Percentiles rank a stretch among this genome's conserved stretches.
These are phyloP conservation scores for Lucinisca nassula DNA, from an alignment of 2,888 invertebrate species.

Conservation along the genomic window DNA sequence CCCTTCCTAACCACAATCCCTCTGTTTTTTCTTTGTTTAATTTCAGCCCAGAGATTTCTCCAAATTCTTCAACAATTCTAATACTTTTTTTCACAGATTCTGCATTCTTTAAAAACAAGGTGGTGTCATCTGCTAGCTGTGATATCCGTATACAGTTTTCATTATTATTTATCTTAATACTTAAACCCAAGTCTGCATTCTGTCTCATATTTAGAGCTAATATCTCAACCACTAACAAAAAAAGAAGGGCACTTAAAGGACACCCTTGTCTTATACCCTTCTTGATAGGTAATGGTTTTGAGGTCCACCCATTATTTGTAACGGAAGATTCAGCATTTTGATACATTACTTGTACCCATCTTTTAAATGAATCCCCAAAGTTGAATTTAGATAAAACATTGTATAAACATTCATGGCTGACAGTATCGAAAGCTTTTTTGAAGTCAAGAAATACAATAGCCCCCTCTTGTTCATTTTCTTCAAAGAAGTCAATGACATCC, in stretches of 20 bases:
- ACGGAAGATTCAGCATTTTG: background rate
- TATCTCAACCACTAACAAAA: constrained; percentile 19
- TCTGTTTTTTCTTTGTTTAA: background rate
- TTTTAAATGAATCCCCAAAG: background rate
- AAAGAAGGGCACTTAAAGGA: constrained; percentile 16
- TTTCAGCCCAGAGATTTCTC: background rate
- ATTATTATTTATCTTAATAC: too few species aligned
- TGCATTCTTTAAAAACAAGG: background rate
- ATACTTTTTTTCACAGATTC: background rate
- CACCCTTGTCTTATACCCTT: constrained; percentile 25
- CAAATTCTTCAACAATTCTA: background rate
- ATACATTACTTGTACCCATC: background rate
- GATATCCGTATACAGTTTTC: background rate
- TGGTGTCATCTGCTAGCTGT: constrained; percentile 26
- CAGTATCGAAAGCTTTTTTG: background rate
- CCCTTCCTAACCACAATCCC: too few species aligned
- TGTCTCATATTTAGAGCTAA: background rate
- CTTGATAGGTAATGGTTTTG: background rate
- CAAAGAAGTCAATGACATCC: constrained; percentile 20
- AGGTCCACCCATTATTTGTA: constrained; percentile 14
- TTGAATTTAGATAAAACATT: background rate
- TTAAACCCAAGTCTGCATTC: background rate
- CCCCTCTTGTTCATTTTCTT: constrained; percentile 9
- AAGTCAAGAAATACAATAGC: constrained; percentile 20
- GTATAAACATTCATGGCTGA: background rate